Conservation (phyloP, 2,113 vertebrate species). For the Crotalus viridis region DNA sequence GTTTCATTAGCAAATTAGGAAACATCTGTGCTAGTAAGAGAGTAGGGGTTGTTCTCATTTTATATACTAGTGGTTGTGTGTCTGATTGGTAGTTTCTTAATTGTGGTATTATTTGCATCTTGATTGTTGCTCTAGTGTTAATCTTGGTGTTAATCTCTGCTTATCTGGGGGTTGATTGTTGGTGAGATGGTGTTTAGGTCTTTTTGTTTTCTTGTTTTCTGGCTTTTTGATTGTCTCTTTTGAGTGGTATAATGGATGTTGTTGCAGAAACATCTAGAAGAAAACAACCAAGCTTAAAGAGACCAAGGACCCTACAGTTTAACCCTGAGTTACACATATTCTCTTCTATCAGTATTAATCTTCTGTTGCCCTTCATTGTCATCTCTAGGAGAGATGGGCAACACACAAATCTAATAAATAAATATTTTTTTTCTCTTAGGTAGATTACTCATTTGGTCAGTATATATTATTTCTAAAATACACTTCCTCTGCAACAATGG, state of each 20-base stretch:
- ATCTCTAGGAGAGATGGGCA: too few relatives aligned
- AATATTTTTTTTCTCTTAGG: neutral
- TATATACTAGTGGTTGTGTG: neutral
- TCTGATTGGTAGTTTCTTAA: neutral
- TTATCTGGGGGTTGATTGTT: neutral
- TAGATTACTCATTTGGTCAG: neutral
- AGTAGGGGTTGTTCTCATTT: neutral
- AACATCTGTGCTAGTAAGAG: neutral
- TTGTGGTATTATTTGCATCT: neutral
- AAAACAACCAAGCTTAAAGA: neutral
- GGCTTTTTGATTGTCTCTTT: neutral
- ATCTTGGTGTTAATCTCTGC: neutral
- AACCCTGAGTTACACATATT: neutral
- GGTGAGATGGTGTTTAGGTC: neutral
- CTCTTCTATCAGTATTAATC: neutral
- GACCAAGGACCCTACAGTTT: neutral
- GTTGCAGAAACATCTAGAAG: neutral
- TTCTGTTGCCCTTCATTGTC: neutral
- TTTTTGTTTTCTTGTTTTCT: neutral
- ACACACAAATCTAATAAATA: too few relatives aligned
- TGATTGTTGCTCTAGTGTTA: neutral
- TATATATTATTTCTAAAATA: neutral
- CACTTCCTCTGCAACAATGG: neutral
- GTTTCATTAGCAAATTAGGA: too few relatives aligned
- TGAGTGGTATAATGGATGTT: neutral